These are phyloP conservation scores for Hyaena hyaena DNA, from an alignment of 2,113 vertebrate species.

Conservation along the genomic window DNA sequence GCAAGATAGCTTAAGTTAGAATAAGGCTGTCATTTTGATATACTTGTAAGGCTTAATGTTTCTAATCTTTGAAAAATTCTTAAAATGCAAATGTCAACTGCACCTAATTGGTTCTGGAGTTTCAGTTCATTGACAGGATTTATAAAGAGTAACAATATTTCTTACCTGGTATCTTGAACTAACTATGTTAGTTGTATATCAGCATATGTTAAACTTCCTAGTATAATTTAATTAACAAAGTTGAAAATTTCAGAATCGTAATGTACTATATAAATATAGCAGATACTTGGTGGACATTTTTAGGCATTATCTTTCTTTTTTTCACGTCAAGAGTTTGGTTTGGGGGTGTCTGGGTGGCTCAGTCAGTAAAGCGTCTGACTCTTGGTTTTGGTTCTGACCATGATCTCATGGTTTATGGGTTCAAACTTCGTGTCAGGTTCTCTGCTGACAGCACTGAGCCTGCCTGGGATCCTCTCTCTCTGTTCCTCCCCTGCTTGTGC, in stretches of 20 bases:
- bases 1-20: slow-evolving; percentile 82
- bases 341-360: neutral
- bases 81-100: slow-evolving; percentile 81
- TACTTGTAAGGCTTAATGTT: slow-evolving; percentile 75
- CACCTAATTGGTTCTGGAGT: slow-evolving; percentile 76
- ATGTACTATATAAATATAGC: neutral
- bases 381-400: no score
- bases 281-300: slow-evolving; percentile 43
- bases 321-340: slow-evolving; percentile 33
- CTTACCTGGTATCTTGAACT: neutral
- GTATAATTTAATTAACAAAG: slow-evolving; percentile 61
- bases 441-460: no score
- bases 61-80: slow-evolving; percentile 72
- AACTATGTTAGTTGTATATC: slow-evolving; percentile 15
- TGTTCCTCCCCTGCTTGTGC: no score
- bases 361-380: no score
- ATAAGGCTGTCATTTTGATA: slow-evolving; percentile 73
- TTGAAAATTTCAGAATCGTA: slow-evolving; percentile 51
- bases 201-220: slow-evolving; percentile 28
- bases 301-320: neutral
- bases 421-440: no score
- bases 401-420: no score
- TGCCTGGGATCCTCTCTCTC: no score
- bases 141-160: slow-evolving; percentile 60
- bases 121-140: slow-evolving; percentile 75